A percentile compares a stretch with the other conserved stretches of the same genome.
Evolutionary conservation across 2,888 invertebrate genomes (phyloP).

Genomic region (Mimachlamys varia): DNA sequence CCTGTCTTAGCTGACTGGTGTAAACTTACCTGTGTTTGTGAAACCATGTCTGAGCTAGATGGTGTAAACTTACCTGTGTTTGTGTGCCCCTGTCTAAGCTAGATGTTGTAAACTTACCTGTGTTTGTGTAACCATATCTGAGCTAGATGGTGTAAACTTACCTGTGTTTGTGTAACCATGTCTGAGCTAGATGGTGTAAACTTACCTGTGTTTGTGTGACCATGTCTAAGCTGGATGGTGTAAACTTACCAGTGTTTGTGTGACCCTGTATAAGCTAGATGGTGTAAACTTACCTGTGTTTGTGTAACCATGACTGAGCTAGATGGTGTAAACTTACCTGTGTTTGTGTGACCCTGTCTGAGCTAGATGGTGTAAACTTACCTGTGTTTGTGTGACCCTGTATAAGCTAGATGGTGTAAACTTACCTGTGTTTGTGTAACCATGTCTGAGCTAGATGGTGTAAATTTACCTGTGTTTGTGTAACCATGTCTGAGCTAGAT

Average conservation of each 20-base stretch:
- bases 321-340: no score
- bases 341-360: not conserved
- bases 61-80: no score
- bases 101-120: no score
- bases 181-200: not conserved
- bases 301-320: not conserved
- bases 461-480: constrained; percentile 30
- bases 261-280: not conserved
- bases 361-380: not conserved
- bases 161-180: not conserved
- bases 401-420: not conserved
- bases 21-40: constrained; percentile 30
- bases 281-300: no score
- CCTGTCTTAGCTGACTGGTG: not conserved
- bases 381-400: constrained; percentile 11
- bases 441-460: not conserved
- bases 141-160: not conserved
- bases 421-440: constrained; percentile 15
- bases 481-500: not conserved
- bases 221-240: not conserved
- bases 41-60: not conserved
- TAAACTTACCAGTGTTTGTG: no score
- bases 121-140: not conserved
- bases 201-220: constrained; percentile 22
- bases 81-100: not conserved